Evolutionary conservation across 2,888 invertebrate species (phyloP).

Genomic region (Ditylenchus weischeri): DNA sequence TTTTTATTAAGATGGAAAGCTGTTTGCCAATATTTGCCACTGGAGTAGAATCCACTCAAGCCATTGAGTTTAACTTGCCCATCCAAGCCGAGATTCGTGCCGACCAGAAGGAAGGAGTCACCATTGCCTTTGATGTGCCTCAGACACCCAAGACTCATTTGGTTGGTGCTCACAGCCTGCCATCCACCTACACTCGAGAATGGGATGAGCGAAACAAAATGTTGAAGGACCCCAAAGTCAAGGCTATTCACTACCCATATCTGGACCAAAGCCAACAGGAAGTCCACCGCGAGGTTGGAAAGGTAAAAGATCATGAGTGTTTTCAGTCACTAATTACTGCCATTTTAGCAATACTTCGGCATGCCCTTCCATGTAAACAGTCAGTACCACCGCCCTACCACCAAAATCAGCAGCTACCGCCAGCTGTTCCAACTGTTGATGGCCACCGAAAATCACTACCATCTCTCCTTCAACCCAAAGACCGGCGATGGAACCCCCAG

Average conservation of each 20-base stretch:
- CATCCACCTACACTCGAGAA: conserved; percentile 34
- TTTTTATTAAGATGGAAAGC: conserved; percentile 17
- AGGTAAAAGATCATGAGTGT: not conserved
- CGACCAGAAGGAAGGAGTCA: conserved; percentile 21
- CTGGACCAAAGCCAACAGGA: conserved; percentile 31
- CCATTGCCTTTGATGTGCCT: conserved; percentile 26
- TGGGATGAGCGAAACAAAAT: conserved; percentile 6
- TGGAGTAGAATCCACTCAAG: too few relatives aligned
- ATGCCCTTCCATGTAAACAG: conserved; percentile 34
- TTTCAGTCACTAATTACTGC: too few relatives aligned
- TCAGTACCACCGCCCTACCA: conserved; percentile 28
- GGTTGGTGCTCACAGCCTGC: conserved; percentile 38
- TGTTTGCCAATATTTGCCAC: conserved; percentile 29
- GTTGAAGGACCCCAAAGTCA: conserved; percentile 23
- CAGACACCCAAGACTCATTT: conserved; percentile 26
- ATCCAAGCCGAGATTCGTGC: too few relatives aligned
- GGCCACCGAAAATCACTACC: conserved; percentile 44
- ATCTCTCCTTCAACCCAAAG: conserved; percentile 31
- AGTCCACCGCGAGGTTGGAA: conserved; percentile 15
- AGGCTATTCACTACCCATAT: conserved; percentile 25
- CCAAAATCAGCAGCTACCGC: not conserved
- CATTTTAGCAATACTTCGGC: conserved; percentile 17
- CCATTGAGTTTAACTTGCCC: too few relatives aligned
- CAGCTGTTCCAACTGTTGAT: conserved; percentile 28
- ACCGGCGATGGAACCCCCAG: conserved; percentile 17